A percentile compares a stretch with the other conserved stretches of the same genome.
phyloP scores from a whole-genome alignment of 1,140 invertebrate species.

The Periplaneta americana region DNA sequence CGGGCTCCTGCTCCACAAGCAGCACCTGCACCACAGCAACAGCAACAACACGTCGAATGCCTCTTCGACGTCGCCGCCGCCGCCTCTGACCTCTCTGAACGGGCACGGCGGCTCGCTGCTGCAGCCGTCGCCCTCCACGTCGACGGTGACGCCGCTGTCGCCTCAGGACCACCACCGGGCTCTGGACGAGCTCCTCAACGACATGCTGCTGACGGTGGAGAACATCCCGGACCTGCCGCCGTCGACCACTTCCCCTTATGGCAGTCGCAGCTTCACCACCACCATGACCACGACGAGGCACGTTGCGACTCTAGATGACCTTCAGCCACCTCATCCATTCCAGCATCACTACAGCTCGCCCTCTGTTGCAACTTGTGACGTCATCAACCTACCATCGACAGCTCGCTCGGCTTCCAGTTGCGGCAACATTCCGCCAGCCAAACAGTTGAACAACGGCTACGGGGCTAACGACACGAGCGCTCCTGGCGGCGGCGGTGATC shows the following conservation, averaged over 20 bases:
- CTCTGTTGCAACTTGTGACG: neutral
- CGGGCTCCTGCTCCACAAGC: constrained; percentile 10
- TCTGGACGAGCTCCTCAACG: constrained; percentile 67
- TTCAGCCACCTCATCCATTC: neutral
- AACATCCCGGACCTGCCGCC: constrained; percentile 56
- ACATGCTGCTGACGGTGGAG: constrained; percentile 78
- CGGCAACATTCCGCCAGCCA: neutral
- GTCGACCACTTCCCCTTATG: constrained; percentile 33
- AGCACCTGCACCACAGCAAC: neutral
- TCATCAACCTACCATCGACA: neutral
- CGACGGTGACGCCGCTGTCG: constrained; percentile 1
- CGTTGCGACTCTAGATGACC: constrained; percentile 1
- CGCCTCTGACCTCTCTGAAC: neutral
- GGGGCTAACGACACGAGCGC: neutral
- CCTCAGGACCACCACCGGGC: constrained; percentile 42
- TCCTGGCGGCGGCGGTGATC: neutral
- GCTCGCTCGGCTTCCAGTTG: neutral
- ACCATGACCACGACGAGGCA: neutral
- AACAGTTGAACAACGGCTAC: constrained; percentile 14
- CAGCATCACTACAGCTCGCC: neutral
- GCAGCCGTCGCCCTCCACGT: neutral
- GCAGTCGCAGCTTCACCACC: constrained; percentile 11
- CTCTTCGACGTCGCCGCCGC: neutral
- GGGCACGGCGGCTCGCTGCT: neutral
- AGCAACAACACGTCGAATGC: constrained; percentile 25